Conservation (phyloP, 2,888 invertebrate species). For the Aelia acuminata region DNA sequence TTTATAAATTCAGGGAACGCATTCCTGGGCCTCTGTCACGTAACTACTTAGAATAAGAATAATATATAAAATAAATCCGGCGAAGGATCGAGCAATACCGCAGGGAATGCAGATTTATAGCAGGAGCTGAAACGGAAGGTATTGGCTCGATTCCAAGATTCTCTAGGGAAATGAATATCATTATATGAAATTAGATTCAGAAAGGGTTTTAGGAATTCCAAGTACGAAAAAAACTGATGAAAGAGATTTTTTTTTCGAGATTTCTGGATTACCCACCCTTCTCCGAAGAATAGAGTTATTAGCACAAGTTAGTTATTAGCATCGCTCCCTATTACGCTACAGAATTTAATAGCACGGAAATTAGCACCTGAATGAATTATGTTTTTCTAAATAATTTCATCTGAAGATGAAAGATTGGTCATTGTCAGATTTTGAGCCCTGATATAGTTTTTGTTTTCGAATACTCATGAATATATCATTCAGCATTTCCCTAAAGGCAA, state of each 20-base stretch:
- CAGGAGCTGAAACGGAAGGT: not conserved
- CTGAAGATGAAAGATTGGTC: no score
- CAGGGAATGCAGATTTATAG: slow-evolving; percentile 24
- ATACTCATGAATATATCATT: no score
- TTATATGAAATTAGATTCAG: not conserved
- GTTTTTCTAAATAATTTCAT: no score
- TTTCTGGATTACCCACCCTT: no score
- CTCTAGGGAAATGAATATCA: slow-evolving; percentile 5
- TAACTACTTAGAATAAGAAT: not conserved
- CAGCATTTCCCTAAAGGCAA: not conserved
- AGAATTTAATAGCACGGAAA: no score
- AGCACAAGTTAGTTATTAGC: no score
- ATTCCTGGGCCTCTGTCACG: not conserved
- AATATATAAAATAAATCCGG: not conserved
- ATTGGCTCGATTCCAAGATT: not conserved
- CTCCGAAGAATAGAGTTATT: no score
- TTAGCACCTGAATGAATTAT: no score
- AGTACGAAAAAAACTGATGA: not conserved
- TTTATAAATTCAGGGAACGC: not conserved
- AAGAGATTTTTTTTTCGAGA: no score
- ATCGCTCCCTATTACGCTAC: no score
- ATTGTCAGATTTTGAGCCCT: no score
- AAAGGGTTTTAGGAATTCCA: not conserved
- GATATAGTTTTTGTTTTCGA: no score
- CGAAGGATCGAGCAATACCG: not conserved